Evolutionary conservation across 2,888 invertebrate genomes (phyloP).

Genomic region (Parnassius glacialis): DNA sequence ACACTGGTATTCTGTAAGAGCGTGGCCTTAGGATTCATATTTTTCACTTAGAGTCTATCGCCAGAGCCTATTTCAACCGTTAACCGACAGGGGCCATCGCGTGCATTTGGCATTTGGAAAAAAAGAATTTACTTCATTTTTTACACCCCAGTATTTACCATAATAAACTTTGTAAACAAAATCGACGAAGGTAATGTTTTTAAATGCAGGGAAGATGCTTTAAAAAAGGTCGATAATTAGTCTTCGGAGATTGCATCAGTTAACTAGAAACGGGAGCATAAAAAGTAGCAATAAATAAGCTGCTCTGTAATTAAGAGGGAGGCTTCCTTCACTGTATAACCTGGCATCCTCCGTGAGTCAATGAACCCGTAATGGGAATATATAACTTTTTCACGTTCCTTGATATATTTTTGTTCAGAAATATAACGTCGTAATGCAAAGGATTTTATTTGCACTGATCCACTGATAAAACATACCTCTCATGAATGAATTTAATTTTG

Average conservation of each 20-base stretch:
- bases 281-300: slow-evolving; percentile 49
- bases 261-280: slow-evolving; percentile 41
- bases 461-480: too few species aligned
- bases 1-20: too few species aligned
- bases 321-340: slow-evolving; percentile 27
- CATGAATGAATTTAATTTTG: too few species aligned
- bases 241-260: slow-evolving; percentile 49
- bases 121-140: too few species aligned
- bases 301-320: slow-evolving; percentile 43
- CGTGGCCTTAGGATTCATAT: too few species aligned
- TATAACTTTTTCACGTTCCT: slow-evolving; percentile 24
- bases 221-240: slow-evolving; percentile 56
- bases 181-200: slow-evolving; percentile 3
- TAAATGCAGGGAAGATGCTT: slow-evolving; percentile 25
- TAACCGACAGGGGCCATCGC: too few species aligned
- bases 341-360: slow-evolving; percentile 24
- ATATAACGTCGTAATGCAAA: neutral
- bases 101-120: too few species aligned
- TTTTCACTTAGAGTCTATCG: too few species aligned
- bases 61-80: too few species aligned
- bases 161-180: too few species aligned
- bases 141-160: too few species aligned
- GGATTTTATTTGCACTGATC: too few species aligned
- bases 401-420: slow-evolving; percentile 2
- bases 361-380: slow-evolving; percentile 29